Percentiles rank a stretch among this genome's conserved stretches.
Evolutionary conservation across 1,140 invertebrate species (phyloP).

Genomic region (Ruditapes philippinarum): DNA sequence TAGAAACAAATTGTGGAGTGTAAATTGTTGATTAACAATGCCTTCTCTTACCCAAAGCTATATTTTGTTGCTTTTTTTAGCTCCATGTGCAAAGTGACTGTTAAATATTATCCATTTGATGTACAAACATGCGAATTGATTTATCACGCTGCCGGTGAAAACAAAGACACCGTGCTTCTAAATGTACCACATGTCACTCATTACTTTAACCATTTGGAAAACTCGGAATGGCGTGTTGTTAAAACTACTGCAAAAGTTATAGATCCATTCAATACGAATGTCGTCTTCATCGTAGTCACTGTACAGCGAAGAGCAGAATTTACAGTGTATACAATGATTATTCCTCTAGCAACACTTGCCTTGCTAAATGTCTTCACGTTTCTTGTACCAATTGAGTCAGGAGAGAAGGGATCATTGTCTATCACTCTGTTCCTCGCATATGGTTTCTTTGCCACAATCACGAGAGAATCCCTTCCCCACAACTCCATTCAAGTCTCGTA

Average conservation of each 20-base stretch:
- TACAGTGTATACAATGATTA: slow-evolving; percentile 19
- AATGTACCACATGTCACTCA: neutral
- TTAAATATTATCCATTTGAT: slow-evolving; percentile 32
- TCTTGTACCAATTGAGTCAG: slow-evolving; percentile 29
- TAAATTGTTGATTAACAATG: neutral
- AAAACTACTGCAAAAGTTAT: neutral
- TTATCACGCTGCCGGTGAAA: slow-evolving; percentile 22
- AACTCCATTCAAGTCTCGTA: slow-evolving; percentile 12
- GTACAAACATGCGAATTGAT: neutral
- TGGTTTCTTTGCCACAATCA: slow-evolving; percentile 36
- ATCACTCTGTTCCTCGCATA: slow-evolving; percentile 48
- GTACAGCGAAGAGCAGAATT: slow-evolving; percentile 5
- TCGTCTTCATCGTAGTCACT: neutral
- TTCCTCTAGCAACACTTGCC: neutral
- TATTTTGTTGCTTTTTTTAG: slow-evolving; percentile 1
- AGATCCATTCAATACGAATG: neutral
- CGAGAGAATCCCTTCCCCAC: slow-evolving; percentile 18
- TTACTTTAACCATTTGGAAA: neutral
- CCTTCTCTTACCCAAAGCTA: neutral
- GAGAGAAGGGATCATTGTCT: slow-evolving; percentile 31
- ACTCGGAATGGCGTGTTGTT: slow-evolving; percentile 19
- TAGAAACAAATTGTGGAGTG: neutral
- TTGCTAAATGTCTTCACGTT: slow-evolving; percentile 20
- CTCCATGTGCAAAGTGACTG: neutral
- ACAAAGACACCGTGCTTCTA: neutral